These are phyloP conservation scores for Cryptotermes secundus DNA, from an alignment of 1,140 invertebrate genomes.

Conservation along the genomic window DNA sequence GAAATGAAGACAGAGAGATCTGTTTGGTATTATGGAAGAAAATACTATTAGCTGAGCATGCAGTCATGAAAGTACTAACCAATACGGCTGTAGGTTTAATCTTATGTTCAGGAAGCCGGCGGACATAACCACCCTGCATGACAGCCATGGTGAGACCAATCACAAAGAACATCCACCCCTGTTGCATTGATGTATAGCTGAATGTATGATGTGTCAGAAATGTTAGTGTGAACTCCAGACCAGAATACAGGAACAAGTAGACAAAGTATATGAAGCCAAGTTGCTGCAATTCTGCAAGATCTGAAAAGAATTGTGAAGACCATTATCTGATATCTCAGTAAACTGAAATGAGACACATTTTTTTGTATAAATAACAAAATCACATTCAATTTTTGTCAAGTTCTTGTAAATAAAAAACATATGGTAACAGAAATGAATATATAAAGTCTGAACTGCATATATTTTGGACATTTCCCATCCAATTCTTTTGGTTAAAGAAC, in stretches of 20 bases:
- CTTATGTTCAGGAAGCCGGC: slow-evolving; percentile 73
- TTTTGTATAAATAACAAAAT: too few species aligned
- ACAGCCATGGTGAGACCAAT: slow-evolving; percentile 92
- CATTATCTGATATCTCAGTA: too few species aligned
- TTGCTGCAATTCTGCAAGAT: slow-evolving; percentile 64
- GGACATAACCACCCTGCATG: slow-evolving; percentile 87
- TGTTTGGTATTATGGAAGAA: too few species aligned
- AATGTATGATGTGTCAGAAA: slow-evolving; percentile 95
- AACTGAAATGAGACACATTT: too few species aligned
- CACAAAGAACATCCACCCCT: slow-evolving; percentile 96
- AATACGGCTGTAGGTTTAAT: slow-evolving; percentile 72
- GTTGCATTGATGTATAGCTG: slow-evolving; percentile 89
- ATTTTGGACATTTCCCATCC: too few species aligned
- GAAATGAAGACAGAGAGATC: too few species aligned
- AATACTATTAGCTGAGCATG: not conserved
- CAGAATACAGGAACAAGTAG: slow-evolving; percentile 96
- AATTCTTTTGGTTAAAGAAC: too few species aligned
- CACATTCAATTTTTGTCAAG: too few species aligned
- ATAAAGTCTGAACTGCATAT: too few species aligned
- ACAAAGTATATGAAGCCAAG: slow-evolving; percentile 90
- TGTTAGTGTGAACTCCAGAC: slow-evolving; percentile 95
- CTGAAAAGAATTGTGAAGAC: slow-evolving; percentile 42
- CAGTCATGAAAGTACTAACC: slow-evolving; percentile 47
- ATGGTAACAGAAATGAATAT: too few species aligned
- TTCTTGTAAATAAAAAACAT: too few species aligned